Percentiles rank a stretch among this genome's conserved stretches.
Evolutionary conservation across 2,113 vertebrate species (phyloP).

Genomic region (Falcunculus frontatus): DNA sequence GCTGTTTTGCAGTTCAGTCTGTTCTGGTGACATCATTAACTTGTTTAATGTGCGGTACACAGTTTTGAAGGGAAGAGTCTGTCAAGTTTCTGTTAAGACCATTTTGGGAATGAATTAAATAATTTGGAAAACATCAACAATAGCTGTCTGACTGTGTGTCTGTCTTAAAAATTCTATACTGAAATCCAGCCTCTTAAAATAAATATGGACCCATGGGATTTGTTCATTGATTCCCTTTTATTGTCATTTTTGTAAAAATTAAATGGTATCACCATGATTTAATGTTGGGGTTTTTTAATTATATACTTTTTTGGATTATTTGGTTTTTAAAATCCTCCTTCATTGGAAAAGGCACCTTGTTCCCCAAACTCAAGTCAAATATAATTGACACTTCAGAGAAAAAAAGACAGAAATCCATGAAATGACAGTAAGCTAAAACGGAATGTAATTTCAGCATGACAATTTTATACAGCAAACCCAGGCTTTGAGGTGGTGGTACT

Average conservation of each 20-base stretch:
- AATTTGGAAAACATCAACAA: not conserved
- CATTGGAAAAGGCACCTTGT: not conserved
- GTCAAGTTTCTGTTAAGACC: not conserved
- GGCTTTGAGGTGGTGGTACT: not conserved
- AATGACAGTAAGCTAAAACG: not conserved
- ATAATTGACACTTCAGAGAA: not conserved
- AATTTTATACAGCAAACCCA: not conserved
- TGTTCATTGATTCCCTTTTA: conserved; percentile 17
- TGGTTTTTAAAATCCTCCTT: not conserved
- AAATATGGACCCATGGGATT: not conserved
- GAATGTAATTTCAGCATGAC: not conserved
- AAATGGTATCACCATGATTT: not conserved
- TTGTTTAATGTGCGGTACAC: not conserved
- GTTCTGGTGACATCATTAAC: not conserved
- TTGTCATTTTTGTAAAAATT: not conserved
- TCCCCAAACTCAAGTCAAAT: not conserved
- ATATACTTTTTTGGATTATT: not conserved
- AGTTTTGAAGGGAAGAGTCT: not conserved
- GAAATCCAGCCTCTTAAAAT: not conserved
- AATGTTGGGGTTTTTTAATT: not conserved
- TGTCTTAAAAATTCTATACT: not conserved
- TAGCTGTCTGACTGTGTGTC: not conserved
- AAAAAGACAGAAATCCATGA: not conserved
- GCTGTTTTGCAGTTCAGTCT: not conserved
- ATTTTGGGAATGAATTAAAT: not conserved